These are phyloP conservation scores for Tokudaia muenninki DNA, from an alignment of 2,797 vertebrate genomes.

Conservation along the genomic window DNA sequence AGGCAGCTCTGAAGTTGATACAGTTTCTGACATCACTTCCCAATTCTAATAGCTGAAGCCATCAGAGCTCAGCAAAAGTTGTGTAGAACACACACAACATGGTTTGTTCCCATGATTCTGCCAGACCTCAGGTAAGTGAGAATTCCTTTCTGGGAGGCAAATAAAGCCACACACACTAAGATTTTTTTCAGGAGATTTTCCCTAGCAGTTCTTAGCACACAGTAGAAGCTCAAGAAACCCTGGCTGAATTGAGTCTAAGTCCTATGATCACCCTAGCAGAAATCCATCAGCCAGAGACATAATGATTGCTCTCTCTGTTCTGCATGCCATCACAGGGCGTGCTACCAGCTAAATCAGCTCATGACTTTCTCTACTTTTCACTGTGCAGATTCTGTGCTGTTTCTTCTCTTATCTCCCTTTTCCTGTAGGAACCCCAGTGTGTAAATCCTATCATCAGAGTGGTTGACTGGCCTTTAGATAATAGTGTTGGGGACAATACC, in stretches of 20 bases:
- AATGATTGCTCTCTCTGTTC: neutral
- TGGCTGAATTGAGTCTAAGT: neutral
- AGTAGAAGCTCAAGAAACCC: neutral
- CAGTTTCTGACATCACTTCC: neutral
- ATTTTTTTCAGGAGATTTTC: neutral
- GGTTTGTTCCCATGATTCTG: neutral
- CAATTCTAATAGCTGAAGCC: neutral
- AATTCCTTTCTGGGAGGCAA: neutral
- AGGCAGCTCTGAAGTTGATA: constrained; percentile 39
- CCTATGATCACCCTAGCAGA: neutral
- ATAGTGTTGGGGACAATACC: neutral
- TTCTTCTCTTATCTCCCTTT: neutral
- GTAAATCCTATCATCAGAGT: neutral
- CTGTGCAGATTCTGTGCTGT: neutral
- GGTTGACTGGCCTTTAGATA: neutral
- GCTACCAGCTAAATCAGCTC: neutral
- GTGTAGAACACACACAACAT: neutral
- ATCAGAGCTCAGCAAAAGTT: constrained; percentile 11
- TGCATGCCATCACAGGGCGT: neutral
- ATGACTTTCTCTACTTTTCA: neutral
- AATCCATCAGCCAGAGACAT: neutral
- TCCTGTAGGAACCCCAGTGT: neutral
- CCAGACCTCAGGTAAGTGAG: neutral
- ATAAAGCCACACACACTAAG: neutral
- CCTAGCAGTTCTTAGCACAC: neutral